Percentiles rank a stretch among this genome's conserved stretches.
These are phyloP conservation scores for Limnodromus scolopaceus DNA, from an alignment of 2,797 vertebrate genomes.

Conservation along the genomic window DNA sequence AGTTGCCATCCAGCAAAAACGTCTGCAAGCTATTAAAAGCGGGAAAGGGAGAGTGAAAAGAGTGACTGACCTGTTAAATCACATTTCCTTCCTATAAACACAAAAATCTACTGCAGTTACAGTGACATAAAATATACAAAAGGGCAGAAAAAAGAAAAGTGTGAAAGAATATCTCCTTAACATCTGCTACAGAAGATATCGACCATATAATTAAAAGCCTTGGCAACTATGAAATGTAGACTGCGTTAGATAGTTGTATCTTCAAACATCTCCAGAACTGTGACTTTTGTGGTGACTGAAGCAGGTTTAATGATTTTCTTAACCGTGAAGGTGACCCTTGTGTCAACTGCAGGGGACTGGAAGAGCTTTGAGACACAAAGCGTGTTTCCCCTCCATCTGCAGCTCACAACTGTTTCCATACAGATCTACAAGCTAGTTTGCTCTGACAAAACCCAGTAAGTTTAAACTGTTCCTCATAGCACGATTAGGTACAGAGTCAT, in stretches of 20 bases:
- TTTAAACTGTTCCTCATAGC: not conserved
- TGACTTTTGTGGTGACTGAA: not conserved
- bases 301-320: not conserved
- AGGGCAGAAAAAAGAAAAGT: not conserved
- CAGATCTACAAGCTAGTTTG: not conserved
- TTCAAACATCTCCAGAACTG: not conserved
- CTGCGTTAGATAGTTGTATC: not conserved
- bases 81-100: conserved; percentile 30
- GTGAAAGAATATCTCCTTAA: not conserved
- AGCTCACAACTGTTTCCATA: not conserved
- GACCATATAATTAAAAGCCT: not conserved
- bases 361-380: not conserved
- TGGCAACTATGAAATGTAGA: not conserved
- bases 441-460: not conserved
- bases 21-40: conserved; percentile 88
- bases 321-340: not conserved
- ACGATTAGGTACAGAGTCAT: not conserved
- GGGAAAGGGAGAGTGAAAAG: not conserved
- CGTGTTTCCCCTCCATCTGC: not conserved
- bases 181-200: not conserved
- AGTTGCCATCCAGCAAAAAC: conserved; percentile 94
- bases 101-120: not conserved
- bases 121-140: not conserved
- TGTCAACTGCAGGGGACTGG: not conserved
- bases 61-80: not conserved